Base-by-base conservation (phyloP, 1,140 invertebrate species). In the Cardiocondyla obscurior region DNA sequence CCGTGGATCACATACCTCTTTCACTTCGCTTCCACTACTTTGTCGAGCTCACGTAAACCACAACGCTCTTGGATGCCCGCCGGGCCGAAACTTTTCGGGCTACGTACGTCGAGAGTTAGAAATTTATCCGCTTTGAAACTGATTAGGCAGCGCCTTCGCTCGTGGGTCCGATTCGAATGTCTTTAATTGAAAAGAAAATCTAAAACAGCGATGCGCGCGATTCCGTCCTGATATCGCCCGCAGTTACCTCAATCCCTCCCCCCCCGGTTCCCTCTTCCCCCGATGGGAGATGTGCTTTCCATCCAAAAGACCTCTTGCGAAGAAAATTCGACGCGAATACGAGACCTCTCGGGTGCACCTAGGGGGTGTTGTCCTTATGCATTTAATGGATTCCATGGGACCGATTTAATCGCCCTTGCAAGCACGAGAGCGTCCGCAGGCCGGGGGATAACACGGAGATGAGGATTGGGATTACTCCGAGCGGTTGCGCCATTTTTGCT, bases 1-100 rank as follows among this genome's bases (percentile, higher is more conserved):
- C 82, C 73, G 74, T 64, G 86, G 85, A 86, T 87, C 85, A 70
- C 82, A 87, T 70, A 74, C 73, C 86, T 87, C 69, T 87, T 65
- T 44, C 64, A 36, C 73, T 70, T 79, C 64, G 36, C 69, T 58
- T 82, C 73, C 62, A 28, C 19, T 57, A 49, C 77, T 84, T 81
- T 67, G 72, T 42, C 84, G 53, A 8, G 33, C 33, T 49, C 46
- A 64, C 57, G 55, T 55, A 69, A 79, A 69, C 81, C 55, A 42
- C 57, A 62, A 46, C 39, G 55, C 3, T 46, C 77, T 58, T 19
- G 53, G 44, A 76, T 62, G 19, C 39, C 22, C 67, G 22, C 33
- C 44, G 57, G 46, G 10, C 25, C 25, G 8, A 77, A 83, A 85
- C 42, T 86, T 86, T n/a, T 49, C 60, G 4, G 57, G 6, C 19